These are phyloP conservation scores for Crotalus helleri DNA, from an alignment of 2,113 vertebrate genomes.

Conservation along the genomic window DNA sequence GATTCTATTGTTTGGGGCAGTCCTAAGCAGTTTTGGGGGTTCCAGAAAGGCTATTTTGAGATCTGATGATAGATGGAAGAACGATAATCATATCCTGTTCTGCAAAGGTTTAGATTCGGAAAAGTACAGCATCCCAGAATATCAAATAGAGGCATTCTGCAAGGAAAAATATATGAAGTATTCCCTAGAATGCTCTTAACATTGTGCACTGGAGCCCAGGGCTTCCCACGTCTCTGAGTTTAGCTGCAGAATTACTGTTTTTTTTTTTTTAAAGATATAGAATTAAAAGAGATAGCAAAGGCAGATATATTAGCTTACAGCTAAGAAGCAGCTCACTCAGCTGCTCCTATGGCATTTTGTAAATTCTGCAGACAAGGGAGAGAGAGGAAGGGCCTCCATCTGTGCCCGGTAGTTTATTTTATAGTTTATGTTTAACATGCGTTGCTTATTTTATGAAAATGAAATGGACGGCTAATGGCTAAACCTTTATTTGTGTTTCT, in stretches of 20 bases:
- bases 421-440: neutral
- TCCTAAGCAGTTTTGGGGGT: neutral
- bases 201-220: neutral
- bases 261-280: neutral
- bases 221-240: neutral
- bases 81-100: too few relatives aligned
- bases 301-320: neutral
- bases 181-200: neutral
- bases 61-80: too few relatives aligned
- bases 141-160: neutral
- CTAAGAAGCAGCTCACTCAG: neutral
- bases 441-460: neutral
- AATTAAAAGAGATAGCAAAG: neutral
- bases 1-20: neutral
- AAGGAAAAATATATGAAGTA: neutral
- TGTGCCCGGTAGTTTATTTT: neutral
- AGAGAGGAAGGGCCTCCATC: neutral
- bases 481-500: neutral
- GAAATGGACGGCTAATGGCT: neutral
- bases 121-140: neutral
- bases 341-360: neutral
- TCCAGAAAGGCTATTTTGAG: too few relatives aligned
- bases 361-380: neutral
- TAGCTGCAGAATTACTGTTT: neutral
- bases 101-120: too few relatives aligned